A percentile compares a stretch with the other conserved stretches of the same genome.
These are phyloP conservation scores for Notolabrus celidotus DNA, from an alignment of 2,797 vertebrate genomes.

Conservation along the genomic window DNA sequence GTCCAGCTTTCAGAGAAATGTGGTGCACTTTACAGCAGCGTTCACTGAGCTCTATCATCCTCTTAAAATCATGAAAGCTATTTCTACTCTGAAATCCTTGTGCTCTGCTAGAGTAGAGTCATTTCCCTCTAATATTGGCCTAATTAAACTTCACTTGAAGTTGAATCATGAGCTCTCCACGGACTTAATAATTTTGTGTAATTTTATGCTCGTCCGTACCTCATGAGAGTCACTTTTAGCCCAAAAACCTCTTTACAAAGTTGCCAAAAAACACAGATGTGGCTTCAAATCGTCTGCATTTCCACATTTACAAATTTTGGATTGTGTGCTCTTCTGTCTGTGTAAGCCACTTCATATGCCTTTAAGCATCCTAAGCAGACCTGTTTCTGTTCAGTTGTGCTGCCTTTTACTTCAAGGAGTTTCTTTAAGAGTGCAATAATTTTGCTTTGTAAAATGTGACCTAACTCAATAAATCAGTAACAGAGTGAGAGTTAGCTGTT, in stretches of 20 bases:
- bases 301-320: conserved; percentile 21
- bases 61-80: conserved; percentile 1
- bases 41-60: conserved; percentile 9
- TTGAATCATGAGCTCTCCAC: conserved; percentile 16
- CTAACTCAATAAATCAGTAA: conserved; percentile 19
- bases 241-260: conserved; percentile 16
- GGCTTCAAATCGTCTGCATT: conserved; percentile 20
- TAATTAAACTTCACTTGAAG: conserved; percentile 22
- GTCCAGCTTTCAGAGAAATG: conserved; percentile 18
- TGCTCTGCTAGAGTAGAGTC: conserved; percentile 9
- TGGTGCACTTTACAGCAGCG: conserved; percentile 9
- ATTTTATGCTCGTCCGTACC: conserved; percentile 22
- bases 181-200: conserved; percentile 23
- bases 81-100: conserved; percentile 7
- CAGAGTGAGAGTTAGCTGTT: not conserved
- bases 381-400: conserved; percentile 36
- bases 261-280: conserved; percentile 44
- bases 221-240: conserved; percentile 15
- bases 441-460: conserved; percentile 60
- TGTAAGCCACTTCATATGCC: conserved; percentile 30
- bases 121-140: conserved; percentile 14
- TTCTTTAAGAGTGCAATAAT: conserved; percentile 65
- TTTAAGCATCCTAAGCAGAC: conserved; percentile 40
- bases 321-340: conserved; percentile 29
- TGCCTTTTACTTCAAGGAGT: conserved; percentile 51